Evolutionary conservation across 2,797 vertebrate species (phyloP), one percentile per base, ranked within the genome.

Genomic region (Knipowitschia caucasica): DNA sequence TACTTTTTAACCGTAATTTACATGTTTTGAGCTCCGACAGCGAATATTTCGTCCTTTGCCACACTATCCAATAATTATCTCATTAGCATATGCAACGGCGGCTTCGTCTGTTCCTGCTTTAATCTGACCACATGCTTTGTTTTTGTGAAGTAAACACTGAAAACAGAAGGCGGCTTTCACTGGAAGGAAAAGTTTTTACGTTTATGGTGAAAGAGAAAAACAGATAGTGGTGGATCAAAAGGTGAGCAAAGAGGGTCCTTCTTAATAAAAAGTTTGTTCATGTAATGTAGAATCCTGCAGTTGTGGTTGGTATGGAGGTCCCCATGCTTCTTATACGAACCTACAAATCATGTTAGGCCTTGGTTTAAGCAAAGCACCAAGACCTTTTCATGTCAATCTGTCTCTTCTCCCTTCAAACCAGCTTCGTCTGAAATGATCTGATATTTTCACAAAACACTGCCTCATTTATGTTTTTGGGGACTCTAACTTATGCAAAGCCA

Each of bases 51-150:
- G 44, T 7, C 4, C 18, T 25, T 25, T 62, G 44, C 47, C 24
- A 14, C 10, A 62, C 45, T 25, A 31, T 46, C 39, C 50, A 34
- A 71, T 77, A 57, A 61, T 47, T 47, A 47, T 59, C 49, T 51
- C 61, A 70, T 67, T 46, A 67, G 50, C 33, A 34, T 14, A 45
- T 53, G 23, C 30, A 21, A 56, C 34, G 21, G 11, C 24, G 39
- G 24, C 15, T 25, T 12, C 17, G 15, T 14, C 26, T 33, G 15
- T 46, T 7, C 59, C 47, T 59, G 52, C 50, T 59, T 53, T 46
- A 53, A 60, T 23, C 31, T 40, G 54, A 23, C 15, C 14, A 36
- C 25, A 56, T 25, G 25, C 39, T 57, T 26, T 24, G 24, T 4
- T 39, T 73, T 55, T 29, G 15, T 18, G 1, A 46, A 42, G 21